Evolutionary conservation across 2,797 vertebrate species (phyloP).

Genomic region (Syngnathus rostellatus): DNA sequence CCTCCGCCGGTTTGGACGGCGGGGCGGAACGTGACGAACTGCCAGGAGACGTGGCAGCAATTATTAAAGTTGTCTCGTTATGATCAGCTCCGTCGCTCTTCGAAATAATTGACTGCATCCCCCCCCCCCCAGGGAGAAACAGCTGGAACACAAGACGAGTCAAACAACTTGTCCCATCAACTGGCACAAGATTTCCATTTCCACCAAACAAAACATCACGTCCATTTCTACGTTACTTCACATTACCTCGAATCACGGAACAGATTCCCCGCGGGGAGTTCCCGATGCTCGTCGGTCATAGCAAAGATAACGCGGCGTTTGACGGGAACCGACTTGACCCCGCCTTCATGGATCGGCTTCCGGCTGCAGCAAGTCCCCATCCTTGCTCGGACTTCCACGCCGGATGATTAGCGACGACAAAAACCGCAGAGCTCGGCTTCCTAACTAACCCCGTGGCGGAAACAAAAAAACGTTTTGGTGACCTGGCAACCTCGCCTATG

Average conservation of each 20-base stretch:
- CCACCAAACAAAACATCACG: not conserved
- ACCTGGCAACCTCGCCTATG: conserved; percentile 29
- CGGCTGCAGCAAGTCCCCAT: conserved; percentile 60
- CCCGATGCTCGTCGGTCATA: conserved; percentile 20
- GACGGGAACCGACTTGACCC: conserved; percentile 41
- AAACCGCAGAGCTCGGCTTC: not conserved
- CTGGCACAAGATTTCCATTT: not conserved
- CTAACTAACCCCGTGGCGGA: not conserved
- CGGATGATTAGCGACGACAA: not conserved
- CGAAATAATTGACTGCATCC: conserved; percentile 35
- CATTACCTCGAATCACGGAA: conserved; percentile 38
- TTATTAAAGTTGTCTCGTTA: conserved; percentile 14
- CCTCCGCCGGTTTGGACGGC: conserved; percentile 5
- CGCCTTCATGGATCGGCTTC: conserved; percentile 16
- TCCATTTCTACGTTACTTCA: no score
- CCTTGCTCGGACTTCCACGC: conserved; percentile 4
- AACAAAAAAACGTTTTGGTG: conserved; percentile 20
- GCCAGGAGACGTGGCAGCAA: not conserved
- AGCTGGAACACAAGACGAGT: conserved; percentile 31
- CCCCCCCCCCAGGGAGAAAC: conserved; percentile 7
- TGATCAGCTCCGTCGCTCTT: conserved; percentile 20
- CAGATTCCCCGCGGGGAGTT: conserved; percentile 49
- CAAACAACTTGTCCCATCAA: conserved; percentile 25
- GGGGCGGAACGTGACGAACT: not conserved
- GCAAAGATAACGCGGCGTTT: conserved; percentile 33